Evolutionary conservation across 2,113 vertebrate species (phyloP).

Genomic region (Chaetorhynchus papuensis): DNA sequence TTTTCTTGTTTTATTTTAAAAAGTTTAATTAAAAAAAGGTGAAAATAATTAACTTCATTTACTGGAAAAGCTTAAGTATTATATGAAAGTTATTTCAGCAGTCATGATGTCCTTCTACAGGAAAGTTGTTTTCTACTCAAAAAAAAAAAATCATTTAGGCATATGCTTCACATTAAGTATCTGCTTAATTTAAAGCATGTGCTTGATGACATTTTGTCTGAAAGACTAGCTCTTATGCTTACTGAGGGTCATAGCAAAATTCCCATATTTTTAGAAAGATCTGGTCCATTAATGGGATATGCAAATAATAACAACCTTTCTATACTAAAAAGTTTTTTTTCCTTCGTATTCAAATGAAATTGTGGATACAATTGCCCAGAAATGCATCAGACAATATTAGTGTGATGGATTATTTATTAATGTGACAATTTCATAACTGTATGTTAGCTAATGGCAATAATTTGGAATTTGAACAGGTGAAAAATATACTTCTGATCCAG

Average conservation of each 20-base stretch:
- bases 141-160: not conserved
- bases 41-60: not conserved
- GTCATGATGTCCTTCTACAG: not conserved
- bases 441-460: not conserved
- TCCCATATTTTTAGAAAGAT: not conserved
- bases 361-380: not conserved
- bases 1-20: not conserved
- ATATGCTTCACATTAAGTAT: not conserved
- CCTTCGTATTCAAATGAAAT: not conserved
- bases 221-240: not conserved
- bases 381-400: not conserved
- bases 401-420: not conserved
- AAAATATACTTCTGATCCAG: not conserved
- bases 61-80: not conserved
- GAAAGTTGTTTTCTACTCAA: not conserved
- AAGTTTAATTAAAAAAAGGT: not conserved
- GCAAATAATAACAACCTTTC: not conserved
- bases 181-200: not conserved
- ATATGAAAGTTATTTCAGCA: not conserved
- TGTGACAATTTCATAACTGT: not conserved
- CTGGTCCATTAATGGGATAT: not conserved
- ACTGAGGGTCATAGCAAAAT: not conserved
- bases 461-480: not conserved
- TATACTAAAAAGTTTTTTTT: not conserved
- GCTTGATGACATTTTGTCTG: not conserved